Evolutionary conservation across 2,113 vertebrate genomes (phyloP), one percentile per base, ranked within the genome.

Genomic region (Tapirus terrestris): DNA sequence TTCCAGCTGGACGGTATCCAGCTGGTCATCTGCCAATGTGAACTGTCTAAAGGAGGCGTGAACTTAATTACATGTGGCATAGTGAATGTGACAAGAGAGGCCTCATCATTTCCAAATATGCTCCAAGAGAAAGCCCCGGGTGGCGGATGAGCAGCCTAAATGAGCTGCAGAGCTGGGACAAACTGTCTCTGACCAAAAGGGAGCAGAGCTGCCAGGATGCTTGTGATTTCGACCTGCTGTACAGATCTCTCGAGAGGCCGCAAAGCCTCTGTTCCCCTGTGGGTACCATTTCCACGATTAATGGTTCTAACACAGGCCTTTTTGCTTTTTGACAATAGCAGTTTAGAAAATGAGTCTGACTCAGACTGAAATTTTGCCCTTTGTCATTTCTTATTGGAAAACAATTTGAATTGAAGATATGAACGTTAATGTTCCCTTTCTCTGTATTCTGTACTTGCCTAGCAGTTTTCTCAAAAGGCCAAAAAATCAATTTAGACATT

Each of bases 11-110:
- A 61, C 33, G 12, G 9, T 3, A 45, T 60, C 95, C 97, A 96
- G 82, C 73, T 97, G 90, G 94, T 94, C 97, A 97, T 96, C 82
- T 98, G 93, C 92, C 93, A 25, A 75, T 93, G 73, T 87, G 97
- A 96, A 58, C 95, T 27, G 76, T 90, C 39, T 98, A 96, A 98
- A 98, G 79, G 97, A 98, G 97, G 65, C 39, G 82, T 97, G 94
- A 97, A 36, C 94, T 96, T 97, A 92, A 97, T 96, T 98, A 90
- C 97, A 94, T 43, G 61, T 48, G 79, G 80, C 97, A 93, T 14
- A 68, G 51, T 89, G 94, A 96, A 96, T 94, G 96, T 85, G 92
- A 92, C 83, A 90, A 92, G 75, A 53, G 72, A 36, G 60, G 60
- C 79, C 79, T 93, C 96, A 29, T 73, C 87, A 33, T 93, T 76